These are phyloP conservation scores for Condylura cristata DNA, from an alignment of 2,113 vertebrate species.

Conservation along the genomic window DNA sequence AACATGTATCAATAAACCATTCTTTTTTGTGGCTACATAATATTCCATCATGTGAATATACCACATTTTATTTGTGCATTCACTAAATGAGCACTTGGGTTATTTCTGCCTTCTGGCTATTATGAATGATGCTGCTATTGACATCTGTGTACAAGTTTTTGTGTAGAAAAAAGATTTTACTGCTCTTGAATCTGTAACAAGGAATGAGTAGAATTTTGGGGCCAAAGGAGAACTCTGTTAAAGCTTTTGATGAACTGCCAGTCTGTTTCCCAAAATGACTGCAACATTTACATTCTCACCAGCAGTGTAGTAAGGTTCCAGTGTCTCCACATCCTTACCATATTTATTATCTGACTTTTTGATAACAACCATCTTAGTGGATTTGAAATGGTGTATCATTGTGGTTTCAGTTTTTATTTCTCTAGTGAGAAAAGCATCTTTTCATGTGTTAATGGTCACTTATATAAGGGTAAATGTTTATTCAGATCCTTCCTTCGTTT, in stretches of 20 bases:
- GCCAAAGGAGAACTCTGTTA: neutral
- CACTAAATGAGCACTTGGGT: neutral
- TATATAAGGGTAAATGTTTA: slow-evolving; percentile 8
- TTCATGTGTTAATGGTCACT: neutral
- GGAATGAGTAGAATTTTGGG: neutral
- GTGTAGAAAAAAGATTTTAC: too few species aligned
- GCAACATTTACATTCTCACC: neutral
- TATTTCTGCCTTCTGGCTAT: too few species aligned
- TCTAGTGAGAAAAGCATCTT: neutral
- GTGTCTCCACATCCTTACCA: neutral
- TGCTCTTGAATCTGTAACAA: neutral
- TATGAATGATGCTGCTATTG: too few species aligned
- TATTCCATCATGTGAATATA: neutral
- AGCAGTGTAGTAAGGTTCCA: neutral
- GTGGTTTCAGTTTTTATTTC: slow-evolving; percentile 58
- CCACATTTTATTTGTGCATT: neutral
- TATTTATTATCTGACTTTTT: slow-evolving; percentile 18
- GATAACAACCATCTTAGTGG: neutral
- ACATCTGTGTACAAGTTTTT: too few species aligned
- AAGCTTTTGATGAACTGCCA: slow-evolving; percentile 18
- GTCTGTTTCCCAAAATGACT: neutral
- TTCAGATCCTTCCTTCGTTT: slow-evolving; percentile 15
- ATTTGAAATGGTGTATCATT: neutral
- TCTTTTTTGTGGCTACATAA: slow-evolving; percentile 22
- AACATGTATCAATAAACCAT: neutral